Percentiles rank a stretch among this genome's conserved stretches.
phyloP scores from a whole-genome alignment of 2,888 invertebrate species.

The Tridacna gigas region DNA sequence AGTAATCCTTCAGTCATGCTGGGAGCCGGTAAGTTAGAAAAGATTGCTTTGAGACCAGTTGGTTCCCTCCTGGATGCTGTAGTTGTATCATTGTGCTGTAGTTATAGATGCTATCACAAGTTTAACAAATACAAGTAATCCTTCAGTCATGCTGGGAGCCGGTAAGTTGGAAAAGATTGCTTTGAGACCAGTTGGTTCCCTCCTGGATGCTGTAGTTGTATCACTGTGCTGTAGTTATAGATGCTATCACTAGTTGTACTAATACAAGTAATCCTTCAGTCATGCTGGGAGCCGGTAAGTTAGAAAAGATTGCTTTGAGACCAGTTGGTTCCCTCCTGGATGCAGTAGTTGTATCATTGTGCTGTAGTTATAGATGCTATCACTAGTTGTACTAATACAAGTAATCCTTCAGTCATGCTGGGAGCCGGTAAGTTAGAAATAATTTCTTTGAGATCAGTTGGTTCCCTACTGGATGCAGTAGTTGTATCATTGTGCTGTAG shows the following conservation, averaged over 20 bases:
- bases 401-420: slow-evolving; percentile 99
- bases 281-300: slow-evolving; percentile 96
- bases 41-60: too few relatives aligned
- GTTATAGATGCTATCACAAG: slow-evolving; percentile 99
- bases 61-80: too few relatives aligned
- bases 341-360: too few relatives aligned
- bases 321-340: too few relatives aligned
- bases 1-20: slow-evolving; percentile 99
- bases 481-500: too few relatives aligned
- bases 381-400: slow-evolving; percentile 99
- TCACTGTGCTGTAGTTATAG: slow-evolving; percentile 98
- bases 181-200: too few relatives aligned
- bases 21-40: slow-evolving; percentile 90
- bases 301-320: too few relatives aligned
- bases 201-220: too few relatives aligned
- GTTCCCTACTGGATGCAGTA: too few relatives aligned
- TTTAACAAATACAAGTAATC: slow-evolving; percentile 99
- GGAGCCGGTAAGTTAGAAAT: slow-evolving; percentile 90
- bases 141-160: slow-evolving; percentile 99
- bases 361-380: too few relatives aligned
- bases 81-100: slow-evolving; percentile 95
- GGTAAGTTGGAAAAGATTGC: slow-evolving; percentile 86
- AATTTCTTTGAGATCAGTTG: too few relatives aligned
- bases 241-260: slow-evolving; percentile 99
- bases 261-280: slow-evolving; percentile 99